Base-by-base conservation (phyloP, 2,888 invertebrate genomes). In the Noctuana brunneofusca region DNA sequence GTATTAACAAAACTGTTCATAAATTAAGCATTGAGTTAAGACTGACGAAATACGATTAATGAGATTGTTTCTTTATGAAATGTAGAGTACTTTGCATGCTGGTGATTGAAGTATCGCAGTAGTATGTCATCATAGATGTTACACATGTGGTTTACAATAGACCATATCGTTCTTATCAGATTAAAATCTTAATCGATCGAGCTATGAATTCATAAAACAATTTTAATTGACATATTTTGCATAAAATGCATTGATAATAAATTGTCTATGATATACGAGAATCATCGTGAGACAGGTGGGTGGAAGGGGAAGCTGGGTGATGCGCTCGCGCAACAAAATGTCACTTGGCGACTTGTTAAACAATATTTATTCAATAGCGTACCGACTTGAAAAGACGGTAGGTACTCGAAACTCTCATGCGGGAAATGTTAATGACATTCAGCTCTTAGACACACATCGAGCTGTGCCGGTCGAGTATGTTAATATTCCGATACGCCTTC, bases 371-470 rank as follows among this genome's bases (percentile, higher is more conserved):
- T 87, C 86, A 89, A 89, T 84, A 78, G 81, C 78, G 76, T 76
- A 83, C 76, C 72, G 76, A 76, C 81, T 84, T 80, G 78, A 83
- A 75, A 80, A 81, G 81, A 83, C 80, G 81, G 76, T 83, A 86
- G 81, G 76, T 83, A 86, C 87, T 89, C 80, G 81, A 87, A 80
- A 76, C 84, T 78, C 84, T 86, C 80, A 76, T 80, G 81, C 84
- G 83, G 85, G 85, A 87, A 86, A 87, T 83, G 74, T 84, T 88
- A 87, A 88, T 84, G 87, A 86, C 87, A 86, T 89, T 87, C 83
- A 81, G 78, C 82, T 86, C 82, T 87, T 81, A 84, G 81, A 76
- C 80, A 86, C 79, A 84, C 82, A 84, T 74, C 77, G 65, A 63
- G 66, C 65, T 64, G 65, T 66, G 66, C 64, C 68, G 71, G 77